These are phyloP conservation scores for Chironomus tepperi DNA, from an alignment of 1,140 invertebrate species.

Conservation along the genomic window DNA sequence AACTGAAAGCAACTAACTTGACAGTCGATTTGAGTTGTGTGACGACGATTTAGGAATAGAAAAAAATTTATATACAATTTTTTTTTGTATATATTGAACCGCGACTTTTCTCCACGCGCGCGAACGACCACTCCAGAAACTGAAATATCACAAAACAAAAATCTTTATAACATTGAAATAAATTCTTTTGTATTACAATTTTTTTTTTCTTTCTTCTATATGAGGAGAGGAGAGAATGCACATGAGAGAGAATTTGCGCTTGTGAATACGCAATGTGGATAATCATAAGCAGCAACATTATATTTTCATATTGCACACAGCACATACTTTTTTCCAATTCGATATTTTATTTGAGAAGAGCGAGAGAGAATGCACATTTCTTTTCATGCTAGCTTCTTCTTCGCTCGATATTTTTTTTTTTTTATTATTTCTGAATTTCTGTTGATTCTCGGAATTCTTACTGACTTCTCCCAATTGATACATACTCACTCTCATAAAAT, in stretches of 20 bases:
- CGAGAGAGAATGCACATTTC: too few relatives aligned
- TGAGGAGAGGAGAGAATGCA: not conserved
- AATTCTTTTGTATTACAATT: not conserved
- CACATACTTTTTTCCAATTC: not conserved
- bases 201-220: too few relatives aligned
- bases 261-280: constrained; percentile 1
- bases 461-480: too few relatives aligned
- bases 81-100: not conserved
- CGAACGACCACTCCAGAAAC: not conserved
- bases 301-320: not conserved
- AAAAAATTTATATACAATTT: not conserved
- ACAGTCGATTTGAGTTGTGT: not conserved
- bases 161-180: constrained; percentile 5
- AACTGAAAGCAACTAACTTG: not conserved
- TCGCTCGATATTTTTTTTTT: too few relatives aligned
- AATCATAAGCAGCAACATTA: not conserved
- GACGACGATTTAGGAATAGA: constrained; percentile 4
- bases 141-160: constrained; percentile 9
- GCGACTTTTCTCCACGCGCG: not conserved
- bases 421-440: too few relatives aligned
- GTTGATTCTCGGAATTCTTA: too few relatives aligned
- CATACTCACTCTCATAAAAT: too few relatives aligned
- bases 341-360: too few relatives aligned
- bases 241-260: not conserved
- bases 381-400: too few relatives aligned